Evolutionary conservation across 2,888 invertebrate species (phyloP), one percentile per base, ranked within the genome.

Genomic region (Ophioninae sp.): DNA sequence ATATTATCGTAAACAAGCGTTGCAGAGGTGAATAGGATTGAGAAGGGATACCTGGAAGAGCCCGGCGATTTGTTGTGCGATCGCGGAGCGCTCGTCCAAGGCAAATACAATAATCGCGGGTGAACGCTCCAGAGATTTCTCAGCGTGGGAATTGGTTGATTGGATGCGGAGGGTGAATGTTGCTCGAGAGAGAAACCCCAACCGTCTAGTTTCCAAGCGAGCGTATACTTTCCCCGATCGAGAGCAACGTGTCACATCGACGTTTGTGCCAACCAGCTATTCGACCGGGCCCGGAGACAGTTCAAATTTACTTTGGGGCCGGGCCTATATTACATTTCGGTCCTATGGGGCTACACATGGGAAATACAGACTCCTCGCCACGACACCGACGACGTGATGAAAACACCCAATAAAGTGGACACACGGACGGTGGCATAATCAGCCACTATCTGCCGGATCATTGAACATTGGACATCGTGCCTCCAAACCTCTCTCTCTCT

Each of bases 301-400:
- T 74, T 74, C 82, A 82, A 82, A 82, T 82, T 82, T 82, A 82
- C 78, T 82, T 82, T 82, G 20, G 68, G 39, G 37, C 37, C 69
- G 30, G 61, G 22, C 13, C 67, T 78, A 82, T 75, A 82, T 82
- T 79, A 82, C 74, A 82, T 82, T 82, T 79, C 63, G 78, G 68
- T 73, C 51, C 13, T 17, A 6, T 51, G 51, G 51, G 17, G 51
- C 51, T 51, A 51, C 51, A 79, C 44, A 73, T 68, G 39, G 22
- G 23, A 30, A n/a, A 73, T 20, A 44, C 20, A 65, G 51, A 17
- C 13, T 51, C 59, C 41, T n/a, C 20, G 20, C 63, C 56, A 41
- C 56, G 61, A 75, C 64, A 37, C 75, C 59, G 20, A 61, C 44
- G 63, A 81, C 51, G 72, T 68, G 76, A 77, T 81, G 81, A 72